Conservation (phyloP, 2,113 vertebrate species). For the Callithrix jacchus region DNA sequence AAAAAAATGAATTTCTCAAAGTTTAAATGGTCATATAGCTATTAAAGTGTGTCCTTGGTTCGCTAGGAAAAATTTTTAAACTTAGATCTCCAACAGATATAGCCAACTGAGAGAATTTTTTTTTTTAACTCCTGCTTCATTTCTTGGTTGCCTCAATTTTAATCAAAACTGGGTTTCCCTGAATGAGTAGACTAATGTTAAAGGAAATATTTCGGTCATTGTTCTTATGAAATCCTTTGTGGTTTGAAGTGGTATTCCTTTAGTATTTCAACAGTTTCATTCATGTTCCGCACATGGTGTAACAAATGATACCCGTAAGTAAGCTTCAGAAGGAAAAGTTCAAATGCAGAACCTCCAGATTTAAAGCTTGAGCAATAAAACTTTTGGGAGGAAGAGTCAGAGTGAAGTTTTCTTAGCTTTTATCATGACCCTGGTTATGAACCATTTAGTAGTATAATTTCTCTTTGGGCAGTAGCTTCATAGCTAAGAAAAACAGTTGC, state of each 20-base stretch:
- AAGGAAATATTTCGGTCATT: slow-evolving; percentile 51
- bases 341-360: slow-evolving; percentile 1
- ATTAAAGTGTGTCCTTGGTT: neutral
- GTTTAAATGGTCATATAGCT: neutral
- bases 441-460: neutral
- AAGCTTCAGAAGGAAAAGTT: slow-evolving; percentile 40
- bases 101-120: slow-evolving; percentile 3
- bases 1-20: neutral
- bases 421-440: neutral
- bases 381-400: neutral
- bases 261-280: slow-evolving; percentile 40
- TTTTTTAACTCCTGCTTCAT: neutral
- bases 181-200: slow-evolving; percentile 49
- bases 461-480: neutral
- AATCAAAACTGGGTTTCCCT: slow-evolving; percentile 67
- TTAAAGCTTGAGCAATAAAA: neutral
- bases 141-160: slow-evolving; percentile 58
- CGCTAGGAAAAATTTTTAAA: neutral
- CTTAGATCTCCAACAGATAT: neutral
- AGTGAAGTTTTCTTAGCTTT: neutral
- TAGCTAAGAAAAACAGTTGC: neutral
- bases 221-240: slow-evolving; percentile 46
- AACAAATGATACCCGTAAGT: neutral
- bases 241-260: slow-evolving; percentile 44
- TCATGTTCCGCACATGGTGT: neutral